A percentile compares a stretch with the other conserved stretches of the same genome.
phyloP scores from a whole-genome alignment of 2,797 vertebrate species.

The Chaunax sp. region DNA sequence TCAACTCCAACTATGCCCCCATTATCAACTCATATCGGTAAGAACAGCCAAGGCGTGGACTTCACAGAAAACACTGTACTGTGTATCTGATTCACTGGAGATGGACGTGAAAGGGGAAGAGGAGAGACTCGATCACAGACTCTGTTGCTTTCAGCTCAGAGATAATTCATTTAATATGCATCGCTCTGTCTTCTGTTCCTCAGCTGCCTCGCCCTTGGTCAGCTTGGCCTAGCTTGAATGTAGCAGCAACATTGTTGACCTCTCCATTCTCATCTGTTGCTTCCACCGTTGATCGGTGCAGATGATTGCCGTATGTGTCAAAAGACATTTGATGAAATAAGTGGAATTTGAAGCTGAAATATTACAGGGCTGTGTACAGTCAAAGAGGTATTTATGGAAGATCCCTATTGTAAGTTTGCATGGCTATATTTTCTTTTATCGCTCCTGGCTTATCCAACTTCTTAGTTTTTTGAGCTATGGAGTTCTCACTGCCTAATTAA shows the following conservation, averaged over 20 bases:
- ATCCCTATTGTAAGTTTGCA: neutral
- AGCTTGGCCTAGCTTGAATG: conserved; percentile 60
- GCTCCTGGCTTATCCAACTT: conserved; percentile 32
- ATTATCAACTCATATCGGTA: conserved; percentile 66
- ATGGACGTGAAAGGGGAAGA: conserved; percentile 29
- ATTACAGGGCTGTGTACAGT: conserved; percentile 44
- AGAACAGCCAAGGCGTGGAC: conserved; percentile 65
- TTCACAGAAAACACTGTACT: conserved; percentile 45
- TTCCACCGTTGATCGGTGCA: conserved; percentile 61
- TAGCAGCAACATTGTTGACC: conserved; percentile 47
- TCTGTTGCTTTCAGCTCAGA: conserved; percentile 52
- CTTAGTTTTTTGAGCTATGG: conserved; percentile 16
- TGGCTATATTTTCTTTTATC: conserved; percentile 24
- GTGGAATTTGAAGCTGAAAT: conserved; percentile 51
- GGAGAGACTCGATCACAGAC: conserved; percentile 34
- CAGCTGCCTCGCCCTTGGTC: conserved; percentile 32
- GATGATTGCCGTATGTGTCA: conserved; percentile 52
- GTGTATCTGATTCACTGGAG: conserved; percentile 38
- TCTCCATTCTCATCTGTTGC: conserved; percentile 31
- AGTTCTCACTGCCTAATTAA: conserved; percentile 51
- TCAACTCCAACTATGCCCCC: conserved; percentile 57
- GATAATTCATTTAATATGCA: conserved; percentile 74
- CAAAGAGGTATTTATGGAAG: too few relatives aligned
- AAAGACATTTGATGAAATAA: conserved; percentile 49
- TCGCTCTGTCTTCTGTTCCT: conserved; percentile 46